These are phyloP conservation scores for Euwallacea similis DNA, from an alignment of 1,140 invertebrate species.

Conservation along the genomic window DNA sequence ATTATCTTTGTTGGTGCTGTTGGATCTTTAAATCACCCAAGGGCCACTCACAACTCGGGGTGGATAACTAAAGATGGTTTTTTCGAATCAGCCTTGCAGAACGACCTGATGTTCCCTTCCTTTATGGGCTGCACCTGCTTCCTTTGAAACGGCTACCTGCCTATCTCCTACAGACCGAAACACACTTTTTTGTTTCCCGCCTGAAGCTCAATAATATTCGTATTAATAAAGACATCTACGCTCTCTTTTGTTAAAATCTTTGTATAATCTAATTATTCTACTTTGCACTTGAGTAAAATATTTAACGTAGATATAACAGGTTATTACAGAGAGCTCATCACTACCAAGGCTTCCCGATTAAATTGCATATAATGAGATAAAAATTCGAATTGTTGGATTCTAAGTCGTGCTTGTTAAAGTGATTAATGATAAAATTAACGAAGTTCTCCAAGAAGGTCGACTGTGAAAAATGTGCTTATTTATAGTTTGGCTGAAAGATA, in stretches of 20 bases:
- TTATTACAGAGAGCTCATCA: neutral
- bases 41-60: conserved; percentile 8
- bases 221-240: no score
- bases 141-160: conserved; percentile 26
- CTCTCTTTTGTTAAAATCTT: no score
- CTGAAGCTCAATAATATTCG: no score
- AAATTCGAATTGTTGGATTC: neutral
- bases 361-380: neutral
- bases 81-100: conserved; percentile 30
- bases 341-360: neutral
- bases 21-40: conserved; percentile 5
- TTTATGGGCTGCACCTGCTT: conserved; percentile 26
- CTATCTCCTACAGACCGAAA: conserved; percentile 18
- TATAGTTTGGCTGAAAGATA: no score
- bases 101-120: conserved; percentile 26
- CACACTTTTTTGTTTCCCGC: neutral
- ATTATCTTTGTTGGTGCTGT: conserved; percentile 6
- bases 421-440: no score
- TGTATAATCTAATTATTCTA: no score
- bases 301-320: no score
- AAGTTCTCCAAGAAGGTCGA: no score
- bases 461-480: no score
- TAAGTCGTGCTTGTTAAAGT: no score
- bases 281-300: no score
- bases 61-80: conserved; percentile 20